Evolutionary conservation across 2,888 invertebrate species (phyloP), one percentile per base, ranked within the genome.

Genomic region (Frankliniella intonsa): DNA sequence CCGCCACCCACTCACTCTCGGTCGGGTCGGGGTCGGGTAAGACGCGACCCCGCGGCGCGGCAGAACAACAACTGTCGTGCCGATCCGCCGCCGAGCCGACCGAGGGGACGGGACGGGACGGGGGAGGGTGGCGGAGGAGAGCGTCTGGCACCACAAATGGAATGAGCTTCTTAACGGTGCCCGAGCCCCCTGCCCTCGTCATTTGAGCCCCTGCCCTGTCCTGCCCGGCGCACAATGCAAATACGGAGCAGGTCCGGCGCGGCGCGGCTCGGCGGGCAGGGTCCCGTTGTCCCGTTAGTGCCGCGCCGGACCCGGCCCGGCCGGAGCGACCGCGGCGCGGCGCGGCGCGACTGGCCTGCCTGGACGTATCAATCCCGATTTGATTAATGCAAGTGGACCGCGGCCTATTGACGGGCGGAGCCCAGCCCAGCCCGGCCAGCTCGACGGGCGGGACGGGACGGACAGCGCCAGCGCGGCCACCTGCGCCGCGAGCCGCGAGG

Each of bases 311-410:
- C 17, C 14, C 5, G 5, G 55, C 3, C 55, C 14, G 55, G 55
- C 55, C 55, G 55, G 55, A 51, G n/a, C n/a, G n/a, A n/a, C 55
- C 55, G 17, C 55, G 2, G 3, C 55, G 55, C 5, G 5, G 55
- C 3, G 3, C 14, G 55, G 55, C 55, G n/a, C 55, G 55, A 8
- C 38, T 5, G 38, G 38, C 38, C 38, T 38, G 38, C 38, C 38
- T 38, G 14, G 55, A 55, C 55, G 69, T 22, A n/a, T 69, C 69
- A 69, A 69, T 69, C 69, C 69, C 7, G 22, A 69, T 69, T 69
- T 69, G 69, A 69, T 69, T 69, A 69, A n/a, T 22, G 69, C 69
- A 69, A 69, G 69, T 69, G 69, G 69, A 69, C 69, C 22, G 69
- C n/a, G n/a, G n/a, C 5, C 69, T 55, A 55, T 55, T 55, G 55